Conservation (phyloP, 2,113 vertebrate species). For the Scopus umbretta region DNA sequence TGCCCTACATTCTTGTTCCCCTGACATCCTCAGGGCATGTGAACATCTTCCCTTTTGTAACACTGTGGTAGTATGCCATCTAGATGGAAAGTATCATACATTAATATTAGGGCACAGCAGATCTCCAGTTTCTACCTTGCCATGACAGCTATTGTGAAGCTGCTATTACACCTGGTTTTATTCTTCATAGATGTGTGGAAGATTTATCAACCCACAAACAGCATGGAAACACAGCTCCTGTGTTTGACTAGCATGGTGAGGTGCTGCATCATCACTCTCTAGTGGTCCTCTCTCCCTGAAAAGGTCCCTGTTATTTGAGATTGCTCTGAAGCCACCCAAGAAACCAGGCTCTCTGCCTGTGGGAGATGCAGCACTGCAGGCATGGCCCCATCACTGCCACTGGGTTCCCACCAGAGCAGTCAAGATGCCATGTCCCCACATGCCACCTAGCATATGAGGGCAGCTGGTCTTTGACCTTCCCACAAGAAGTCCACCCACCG, state of each 20-base stretch:
- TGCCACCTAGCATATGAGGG: background rate
- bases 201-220: background rate
- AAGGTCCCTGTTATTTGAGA: background rate
- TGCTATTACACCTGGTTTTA: background rate
- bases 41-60: background rate
- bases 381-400: background rate
- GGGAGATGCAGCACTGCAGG: fast-evolving
- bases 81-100: background rate
- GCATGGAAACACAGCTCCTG: background rate
- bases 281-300: background rate
- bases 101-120: background rate
- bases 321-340: background rate
- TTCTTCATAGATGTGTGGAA: background rate
- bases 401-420: background rate
- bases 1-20: background rate
- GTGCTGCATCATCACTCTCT: background rate
- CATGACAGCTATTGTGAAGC: background rate
- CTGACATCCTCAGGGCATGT: background rate
- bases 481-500: background rate
- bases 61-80: background rate
- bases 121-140: background rate
- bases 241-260: fast-evolving
- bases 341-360: background rate
- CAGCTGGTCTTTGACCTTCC: background rate
- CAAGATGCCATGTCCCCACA: background rate